Base-by-base conservation (phyloP, 2,797 vertebrate species). In the Thunnus albacares region DNA sequence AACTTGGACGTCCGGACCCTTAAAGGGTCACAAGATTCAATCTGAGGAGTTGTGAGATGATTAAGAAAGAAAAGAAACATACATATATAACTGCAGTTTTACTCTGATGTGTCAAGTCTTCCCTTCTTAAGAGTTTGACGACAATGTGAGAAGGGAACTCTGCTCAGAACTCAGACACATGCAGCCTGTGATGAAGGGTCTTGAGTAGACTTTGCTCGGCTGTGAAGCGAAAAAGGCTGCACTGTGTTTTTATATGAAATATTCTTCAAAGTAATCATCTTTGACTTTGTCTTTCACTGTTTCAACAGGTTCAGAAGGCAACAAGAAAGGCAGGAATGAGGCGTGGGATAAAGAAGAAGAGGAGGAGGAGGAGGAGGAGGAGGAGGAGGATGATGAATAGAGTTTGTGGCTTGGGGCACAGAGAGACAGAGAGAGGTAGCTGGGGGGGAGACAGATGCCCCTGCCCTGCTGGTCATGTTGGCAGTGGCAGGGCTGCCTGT, bases 391-490 rank as follows among this genome's bases (percentile, higher is more conserved):
- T 26, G 84, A 68, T 9, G 84, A 74, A 41, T 76, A 77, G 85
- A 74, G 76, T 52, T 24, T 56, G 75, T 79, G 82, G 79, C 79
- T 84, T 7, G 33, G 83, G 87, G 90, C 77, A 87, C 72, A 72
- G 62, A 74, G 82, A 83, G 75, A 58, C 56, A 81, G 71, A 79
- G 80, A 81, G 88, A 67, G 85, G 90, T 88, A 90, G 92, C 89
- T 92, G 78, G 77, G 86, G 81, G 88, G 85, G 75, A 77, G 93
- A 90, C 93, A 95, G 93, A 94, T 95, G 95, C 92, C 94, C 90
- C 85, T 90, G 89, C 92, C 91, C 90, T 94, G 92, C 93, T 94
- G 92, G 91, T 94, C 89, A 89, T 94, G 90, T 93, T 94, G 93
- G 95, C 93, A 92, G 90, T 73, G 88, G 83, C 76, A 78, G 73